Conservation (phyloP, 2,113 vertebrate genomes). For the Eudyptes chrysolophus region DNA sequence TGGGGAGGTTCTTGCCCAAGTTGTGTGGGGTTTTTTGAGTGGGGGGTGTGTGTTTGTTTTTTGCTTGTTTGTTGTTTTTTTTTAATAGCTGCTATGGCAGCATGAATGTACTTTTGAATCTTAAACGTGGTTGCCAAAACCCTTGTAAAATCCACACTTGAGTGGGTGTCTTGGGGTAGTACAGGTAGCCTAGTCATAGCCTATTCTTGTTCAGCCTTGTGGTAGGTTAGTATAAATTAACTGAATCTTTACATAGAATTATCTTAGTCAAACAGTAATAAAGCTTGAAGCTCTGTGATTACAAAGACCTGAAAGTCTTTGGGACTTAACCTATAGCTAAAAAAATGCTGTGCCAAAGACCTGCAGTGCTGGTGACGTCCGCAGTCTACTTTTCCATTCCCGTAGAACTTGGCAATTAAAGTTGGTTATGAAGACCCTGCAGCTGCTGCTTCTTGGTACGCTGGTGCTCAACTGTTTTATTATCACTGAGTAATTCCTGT, state of each 20-base stretch:
- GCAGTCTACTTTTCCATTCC: not conserved
- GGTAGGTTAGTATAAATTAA: too few species aligned
- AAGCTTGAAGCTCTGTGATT: not conserved
- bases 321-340: not conserved
- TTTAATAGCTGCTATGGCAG: not conserved
- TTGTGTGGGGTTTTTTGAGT: too few species aligned
- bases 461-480: too few species aligned
- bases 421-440: not conserved
- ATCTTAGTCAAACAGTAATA: not conserved
- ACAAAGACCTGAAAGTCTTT: not conserved
- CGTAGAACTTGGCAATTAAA: fast-evolving
- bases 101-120: too few species aligned
- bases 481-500: fast-evolving
- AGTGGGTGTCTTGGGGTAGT: too few species aligned
- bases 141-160: fast-evolving
- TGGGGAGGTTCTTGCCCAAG: not conserved
- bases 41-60: not conserved
- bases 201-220: not conserved
- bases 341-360: not conserved
- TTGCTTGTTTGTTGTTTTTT: not conserved
- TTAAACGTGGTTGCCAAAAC: not conserved
- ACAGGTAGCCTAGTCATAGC: fast-evolving
- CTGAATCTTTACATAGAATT: not conserved
- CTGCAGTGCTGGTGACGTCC: too few species aligned
- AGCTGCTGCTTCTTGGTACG: not conserved